Evolutionary conservation across 1,140 invertebrate species (phyloP), one percentile per base, ranked within the genome.

Genomic region (Triops longicaudatus): DNA sequence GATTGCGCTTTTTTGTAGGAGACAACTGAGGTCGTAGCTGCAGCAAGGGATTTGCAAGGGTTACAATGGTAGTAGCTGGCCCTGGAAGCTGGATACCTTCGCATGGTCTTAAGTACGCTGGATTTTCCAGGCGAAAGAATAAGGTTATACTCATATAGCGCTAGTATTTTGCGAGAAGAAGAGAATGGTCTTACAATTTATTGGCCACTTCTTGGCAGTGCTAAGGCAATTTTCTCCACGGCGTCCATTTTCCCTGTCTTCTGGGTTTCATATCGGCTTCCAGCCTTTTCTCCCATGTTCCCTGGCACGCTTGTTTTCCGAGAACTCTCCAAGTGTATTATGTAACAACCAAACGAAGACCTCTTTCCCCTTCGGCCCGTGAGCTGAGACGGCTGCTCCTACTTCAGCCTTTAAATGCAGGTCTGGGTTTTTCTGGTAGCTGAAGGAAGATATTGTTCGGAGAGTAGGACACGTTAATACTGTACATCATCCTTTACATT

Each of bases 181-280:
- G 50, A 22, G 50, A 63, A 63, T 17, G 14, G 50, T 63, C n/a
- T 63, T 63, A 2, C 50, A 63, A 63, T 63, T 63, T 63, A 63
- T 63, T 63, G 50, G 50, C 50, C 50, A 63, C 50, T 63, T 63
- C 50, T 63, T 63, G 50, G 50, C 50, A 63, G 50, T 63, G 50
- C 50, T 17, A 22, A 63, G 50, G 50, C 50, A 63, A 63, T 63
- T 63, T 22, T 63, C 50, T 63, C 50, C 50, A 63, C 50, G 50
- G 17, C 50, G 50, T 63, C 50, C 50, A 63, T 63, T 22, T 22
- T 63, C 50, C 31, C 31, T 37, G 31, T 37, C 31, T 37, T 63
- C 50, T 7, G 17, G 50, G 17, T 63, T 63, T 63, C 50, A 63
- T 63, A 63, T 63, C 14, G 50, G 14, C n/a, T 22, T 63, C 50